Evolutionary conservation across 2,888 invertebrate genomes (phyloP), one percentile per base, ranked within the genome.

Genomic region (Phortica magna): DNA sequence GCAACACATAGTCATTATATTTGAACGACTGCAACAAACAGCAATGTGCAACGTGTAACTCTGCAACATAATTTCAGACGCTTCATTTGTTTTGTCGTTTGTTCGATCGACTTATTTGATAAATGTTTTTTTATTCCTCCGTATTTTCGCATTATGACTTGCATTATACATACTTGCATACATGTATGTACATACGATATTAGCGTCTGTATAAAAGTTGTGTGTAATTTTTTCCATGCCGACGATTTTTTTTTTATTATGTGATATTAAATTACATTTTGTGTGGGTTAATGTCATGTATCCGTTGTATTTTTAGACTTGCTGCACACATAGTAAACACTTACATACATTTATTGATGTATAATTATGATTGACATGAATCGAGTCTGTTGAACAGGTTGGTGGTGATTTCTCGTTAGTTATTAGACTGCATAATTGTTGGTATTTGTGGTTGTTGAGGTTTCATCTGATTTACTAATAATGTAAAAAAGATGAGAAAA

Each of bases 121-220:
- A 83, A 83, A 83, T 81, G 84, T 72, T 65, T 73, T 77, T 74
- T n/a, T 75, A 80, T 72, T 80, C 81, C 83, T 81, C 80, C 84
- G 80, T 75, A 82, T 82, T 77, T 83, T 76, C n/a, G 74, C 73
- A 75, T 72, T 77, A 17, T 74, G 39, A 39, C 43, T 68, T 68
- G 68, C 68, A 31, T 31, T 31, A 31, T 31, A 41, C 67, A 39
- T 10, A 39, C n/a, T 42, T n/a, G 3, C 67, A 7, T 67, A n/a
- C 42, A 67, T 65, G 39, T 43, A 43, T 10, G 10, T 43, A 43
- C 7, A 67, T 67, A n/a, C 19, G 31, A 31, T 64, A 39, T 10
- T 64, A 64, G 10, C 31, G 31, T 64, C 12, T 12, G 12, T 61
- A 61, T 7, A 19, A 14, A 61, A 22, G 59, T 59, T 19, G n/a